Conservation (phyloP, 2,888 invertebrate species). For the Digitonthophagus gazella region DNA sequence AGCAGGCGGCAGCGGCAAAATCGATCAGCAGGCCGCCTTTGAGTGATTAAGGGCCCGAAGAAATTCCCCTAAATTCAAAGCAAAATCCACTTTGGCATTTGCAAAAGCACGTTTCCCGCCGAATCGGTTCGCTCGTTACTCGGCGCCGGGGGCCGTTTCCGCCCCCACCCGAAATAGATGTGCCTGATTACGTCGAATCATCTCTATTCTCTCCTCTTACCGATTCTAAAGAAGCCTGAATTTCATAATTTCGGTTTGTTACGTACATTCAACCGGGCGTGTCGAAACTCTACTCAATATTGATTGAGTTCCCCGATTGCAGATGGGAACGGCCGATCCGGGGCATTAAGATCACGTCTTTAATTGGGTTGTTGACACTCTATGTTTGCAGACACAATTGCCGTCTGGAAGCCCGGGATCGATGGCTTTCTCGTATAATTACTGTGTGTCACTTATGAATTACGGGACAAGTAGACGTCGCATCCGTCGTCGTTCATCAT, state of each 20-base stretch:
- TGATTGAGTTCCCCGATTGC: neutral
- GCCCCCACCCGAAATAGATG: neutral
- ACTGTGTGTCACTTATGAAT: neutral
- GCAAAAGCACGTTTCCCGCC: neutral
- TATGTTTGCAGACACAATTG: neutral
- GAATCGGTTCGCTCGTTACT: neutral
- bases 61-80: neutral
- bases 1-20: neutral
- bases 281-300: neutral
- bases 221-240: neutral
- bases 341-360: neutral
- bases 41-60: neutral
- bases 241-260: neutral
- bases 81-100: neutral
- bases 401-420: neutral
- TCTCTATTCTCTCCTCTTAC: neutral
- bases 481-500: no score
- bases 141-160: neutral
- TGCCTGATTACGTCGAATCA: neutral
- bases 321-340: neutral
- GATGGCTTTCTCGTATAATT: neutral
- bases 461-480: no score
- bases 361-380: neutral
- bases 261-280: neutral
- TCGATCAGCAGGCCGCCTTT: neutral